Base-by-base conservation (phyloP, 2,113 vertebrate species). In the Dasyornis broadbenti region DNA sequence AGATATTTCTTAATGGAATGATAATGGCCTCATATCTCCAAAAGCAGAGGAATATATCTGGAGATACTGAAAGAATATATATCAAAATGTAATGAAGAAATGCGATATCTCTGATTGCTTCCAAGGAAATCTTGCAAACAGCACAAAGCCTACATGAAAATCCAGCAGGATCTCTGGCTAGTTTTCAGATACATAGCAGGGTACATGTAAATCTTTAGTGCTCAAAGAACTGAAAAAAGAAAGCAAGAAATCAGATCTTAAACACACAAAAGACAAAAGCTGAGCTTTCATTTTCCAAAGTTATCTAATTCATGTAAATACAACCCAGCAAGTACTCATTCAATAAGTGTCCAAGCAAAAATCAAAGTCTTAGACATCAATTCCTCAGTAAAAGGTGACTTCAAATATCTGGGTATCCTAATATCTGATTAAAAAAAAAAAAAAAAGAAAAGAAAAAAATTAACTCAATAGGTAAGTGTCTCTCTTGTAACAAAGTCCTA, bases 341-440 rank as follows among this genome's bases (percentile, higher is more conserved):
- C 68, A 90, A 15, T 76, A 53, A 60, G 4, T 77, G 49, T 20
- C 35, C 63, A 81, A 91, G 73, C 23, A 91, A 95, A 94, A 91
- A 97, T 96, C 91, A 94, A 95, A 97, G 82, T 44, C 40, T 56
- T 86, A 83, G 59, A 92, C 65, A 89, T 85, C 50, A 94, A 73
- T 95, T 94, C 39, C 60, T 95, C 60, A 76, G 50, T 79, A 92
- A 94, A 94, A 95, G 24, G 9, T 35, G 2, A 76, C 86, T 87
- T 93, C 78, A 95, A 79, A 69, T 88, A 90, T 68, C 50, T 89
- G 76, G 15, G 23, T 81, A 72, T 42, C 13, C 40, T 89, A 90
- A 16, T 52, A 89, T 91, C 88, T 78, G 70, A 94, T 87, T 50
- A 14, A 53, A 71, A 76, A 52, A 57, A n/a, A 35, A 54, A 47